Evolutionary conservation across 1,140 invertebrate species (phyloP).

Genomic region (Drosophila ohnishii): DNA sequence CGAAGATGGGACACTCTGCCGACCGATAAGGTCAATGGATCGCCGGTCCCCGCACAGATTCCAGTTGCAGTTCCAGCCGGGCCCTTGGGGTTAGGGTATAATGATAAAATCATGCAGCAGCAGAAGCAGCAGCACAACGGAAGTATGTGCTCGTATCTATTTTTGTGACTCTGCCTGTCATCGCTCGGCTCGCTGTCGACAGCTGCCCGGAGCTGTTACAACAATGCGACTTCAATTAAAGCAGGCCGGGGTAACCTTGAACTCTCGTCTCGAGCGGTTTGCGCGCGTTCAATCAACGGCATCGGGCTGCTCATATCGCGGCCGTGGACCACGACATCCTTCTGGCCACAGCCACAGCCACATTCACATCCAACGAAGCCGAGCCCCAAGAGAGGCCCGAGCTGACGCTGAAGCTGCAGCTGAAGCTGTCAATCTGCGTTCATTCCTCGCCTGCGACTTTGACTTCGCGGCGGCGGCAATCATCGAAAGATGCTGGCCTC

Average conservation of each 20-base stretch:
- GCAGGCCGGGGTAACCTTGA: constrained; percentile 65
- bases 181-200: constrained; percentile 59
- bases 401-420: constrained; percentile 13
- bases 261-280: constrained; percentile 69
- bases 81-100: constrained; percentile 40
- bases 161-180: constrained; percentile 76
- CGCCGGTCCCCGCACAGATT: constrained; percentile 7
- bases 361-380: constrained; percentile 4
- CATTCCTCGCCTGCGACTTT: constrained; percentile 52
- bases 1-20: constrained; percentile 47
- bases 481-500: constrained; percentile 51
- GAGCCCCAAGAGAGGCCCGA: constrained; percentile 18
- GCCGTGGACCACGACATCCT: constrained; percentile 34
- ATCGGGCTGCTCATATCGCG: constrained; percentile 52
- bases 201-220: constrained; percentile 67
- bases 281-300: constrained; percentile 71
- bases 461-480: constrained; percentile 45
- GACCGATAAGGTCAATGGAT: constrained; percentile 35
- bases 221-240: constrained; percentile 79
- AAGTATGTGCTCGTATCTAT: constrained; percentile 60
- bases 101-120: constrained; percentile 54
- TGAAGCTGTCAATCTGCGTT: constrained; percentile 73
- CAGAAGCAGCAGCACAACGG: constrained; percentile 17
- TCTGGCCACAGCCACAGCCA: constrained; percentile 8
- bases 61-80: constrained; percentile 34